phyloP scores from a whole-genome alignment of 2,113 vertebrate species.

The Zeus faber region DNA sequence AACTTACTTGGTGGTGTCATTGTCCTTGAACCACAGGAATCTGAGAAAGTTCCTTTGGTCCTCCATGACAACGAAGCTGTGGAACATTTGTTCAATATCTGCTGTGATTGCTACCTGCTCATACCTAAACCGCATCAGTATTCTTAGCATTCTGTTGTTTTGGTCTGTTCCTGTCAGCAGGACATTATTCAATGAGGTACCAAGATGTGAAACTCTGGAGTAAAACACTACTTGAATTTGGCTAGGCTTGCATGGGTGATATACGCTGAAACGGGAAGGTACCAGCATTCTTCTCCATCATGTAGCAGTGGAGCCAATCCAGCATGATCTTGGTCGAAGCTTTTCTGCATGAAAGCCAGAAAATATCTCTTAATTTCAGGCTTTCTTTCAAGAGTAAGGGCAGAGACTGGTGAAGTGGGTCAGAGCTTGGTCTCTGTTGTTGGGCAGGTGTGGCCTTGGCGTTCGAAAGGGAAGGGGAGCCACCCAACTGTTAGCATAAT shows the following conservation, averaged over 20 bases:
- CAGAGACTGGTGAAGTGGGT: conserved; percentile 1
- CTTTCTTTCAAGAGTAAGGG: background rate
- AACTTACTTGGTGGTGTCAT: background rate
- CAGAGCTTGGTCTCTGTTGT: too few relatives aligned
- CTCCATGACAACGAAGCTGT: conserved; percentile 12
- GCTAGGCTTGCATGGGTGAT: conserved; percentile 11
- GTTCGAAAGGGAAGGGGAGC: conserved; percentile 7
- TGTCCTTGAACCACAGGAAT: conserved; percentile 11
- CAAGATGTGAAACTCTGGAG: background rate
- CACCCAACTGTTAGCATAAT: conserved; percentile 14
- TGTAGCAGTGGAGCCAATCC: background rate
- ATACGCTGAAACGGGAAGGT: background rate
- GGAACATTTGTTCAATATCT: conserved; percentile 9
- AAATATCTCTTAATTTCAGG: background rate
- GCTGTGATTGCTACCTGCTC: background rate
- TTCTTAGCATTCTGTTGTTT: background rate
- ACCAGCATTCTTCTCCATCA: background rate
- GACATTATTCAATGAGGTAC: conserved; percentile 3
- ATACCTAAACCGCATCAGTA: background rate
- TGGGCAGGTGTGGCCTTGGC: conserved; percentile 1
- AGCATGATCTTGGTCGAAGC: background rate
- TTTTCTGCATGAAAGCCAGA: too few relatives aligned
- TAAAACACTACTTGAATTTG: conserved; percentile 2
- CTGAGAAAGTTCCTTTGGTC: conserved; percentile 4
- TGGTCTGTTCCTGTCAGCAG: conserved; percentile 3